phyloP scores from a whole-genome alignment of 2,888 invertebrate genomes.

The Papilio elwesi region DNA sequence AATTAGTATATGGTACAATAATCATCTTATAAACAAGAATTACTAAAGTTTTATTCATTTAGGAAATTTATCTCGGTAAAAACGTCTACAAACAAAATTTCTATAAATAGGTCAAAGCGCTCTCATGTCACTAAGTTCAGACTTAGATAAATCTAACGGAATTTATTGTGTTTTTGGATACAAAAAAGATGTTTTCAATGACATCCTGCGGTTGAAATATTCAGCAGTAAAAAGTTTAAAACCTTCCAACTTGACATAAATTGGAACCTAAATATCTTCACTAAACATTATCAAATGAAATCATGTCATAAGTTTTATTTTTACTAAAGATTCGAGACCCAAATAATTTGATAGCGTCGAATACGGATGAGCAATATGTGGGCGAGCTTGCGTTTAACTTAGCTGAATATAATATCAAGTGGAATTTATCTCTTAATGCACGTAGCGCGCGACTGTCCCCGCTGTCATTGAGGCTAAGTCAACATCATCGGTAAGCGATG shows the following conservation, averaged over 20 bases:
- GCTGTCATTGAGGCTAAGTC: slow-evolving; percentile 63
- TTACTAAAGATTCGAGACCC: background rate
- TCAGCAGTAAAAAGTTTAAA: background rate
- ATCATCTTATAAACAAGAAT: no score
- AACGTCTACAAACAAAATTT: no score
- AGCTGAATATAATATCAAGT: slow-evolving; percentile 32
- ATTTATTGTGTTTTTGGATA: background rate
- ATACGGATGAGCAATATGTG: slow-evolving; percentile 20
- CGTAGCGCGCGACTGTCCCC: slow-evolving; percentile 52
- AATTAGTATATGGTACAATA: slow-evolving; percentile 35
- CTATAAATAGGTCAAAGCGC: no score
- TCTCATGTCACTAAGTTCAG: no score
- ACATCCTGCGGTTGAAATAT: background rate
- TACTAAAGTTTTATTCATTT: no score
- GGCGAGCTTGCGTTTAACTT: slow-evolving; percentile 16
- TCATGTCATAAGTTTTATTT: slow-evolving; percentile 5
- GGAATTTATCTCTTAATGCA: slow-evolving; percentile 36
- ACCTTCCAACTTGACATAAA: background rate
- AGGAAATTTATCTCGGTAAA: no score
- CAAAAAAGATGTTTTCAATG: background rate
- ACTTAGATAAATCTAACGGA: no score
- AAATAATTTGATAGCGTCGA: slow-evolving; percentile 11
- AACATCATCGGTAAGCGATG: slow-evolving; percentile 70
- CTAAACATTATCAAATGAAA: slow-evolving; percentile 5
- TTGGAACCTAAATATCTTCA: background rate